Percentiles rank a stretch among this genome's conserved stretches.
phyloP scores from a whole-genome alignment of 2,888 invertebrate genomes.

The Erebia epiphron region DNA sequence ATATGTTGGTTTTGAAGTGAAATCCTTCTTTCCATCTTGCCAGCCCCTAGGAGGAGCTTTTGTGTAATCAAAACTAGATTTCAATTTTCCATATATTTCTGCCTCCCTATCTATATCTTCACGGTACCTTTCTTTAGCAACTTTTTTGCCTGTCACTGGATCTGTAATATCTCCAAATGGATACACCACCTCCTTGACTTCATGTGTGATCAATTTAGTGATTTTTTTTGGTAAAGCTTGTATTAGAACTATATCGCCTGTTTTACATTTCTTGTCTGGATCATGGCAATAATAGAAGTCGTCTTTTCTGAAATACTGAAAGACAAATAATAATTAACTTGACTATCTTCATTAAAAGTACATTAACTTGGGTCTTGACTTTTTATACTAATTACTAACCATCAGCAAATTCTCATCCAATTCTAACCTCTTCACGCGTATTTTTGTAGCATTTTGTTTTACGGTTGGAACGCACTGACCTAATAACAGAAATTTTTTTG shows the following conservation, averaged over 20 bases:
- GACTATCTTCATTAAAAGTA: not conserved
- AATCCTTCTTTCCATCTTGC: conserved; percentile 92
- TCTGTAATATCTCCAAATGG: conserved; percentile 93
- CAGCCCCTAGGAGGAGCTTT: conserved; percentile 91
- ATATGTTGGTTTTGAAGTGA: conserved; percentile 89
- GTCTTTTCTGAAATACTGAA: conserved; percentile 90
- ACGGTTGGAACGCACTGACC: conserved; percentile 91
- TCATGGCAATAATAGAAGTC: conserved; percentile 90
- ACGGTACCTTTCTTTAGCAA: conserved; percentile 88
- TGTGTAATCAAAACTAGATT: conserved; percentile 88
- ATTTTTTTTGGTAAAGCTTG: conserved; percentile 88
- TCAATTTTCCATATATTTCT: conserved; percentile 87
- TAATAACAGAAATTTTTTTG: conserved; percentile 83
- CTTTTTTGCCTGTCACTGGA: conserved; percentile 91
- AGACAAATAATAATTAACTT: conserved; percentile 41
- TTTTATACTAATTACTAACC: conserved; percentile 78
- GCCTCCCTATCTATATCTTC: conserved; percentile 87
- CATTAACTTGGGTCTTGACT: too few species aligned
- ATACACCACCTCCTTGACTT: conserved; percentile 90
- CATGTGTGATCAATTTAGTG: conserved; percentile 90
- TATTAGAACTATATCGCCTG: conserved; percentile 92
- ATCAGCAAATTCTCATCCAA: conserved; percentile 89
- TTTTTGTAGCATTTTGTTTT: conserved; percentile 90
- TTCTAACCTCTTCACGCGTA: conserved; percentile 88
- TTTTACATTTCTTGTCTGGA: conserved; percentile 89